Base-by-base conservation (phyloP, 2,888 invertebrate genomes). In the Drosophila gaucha region DNA sequence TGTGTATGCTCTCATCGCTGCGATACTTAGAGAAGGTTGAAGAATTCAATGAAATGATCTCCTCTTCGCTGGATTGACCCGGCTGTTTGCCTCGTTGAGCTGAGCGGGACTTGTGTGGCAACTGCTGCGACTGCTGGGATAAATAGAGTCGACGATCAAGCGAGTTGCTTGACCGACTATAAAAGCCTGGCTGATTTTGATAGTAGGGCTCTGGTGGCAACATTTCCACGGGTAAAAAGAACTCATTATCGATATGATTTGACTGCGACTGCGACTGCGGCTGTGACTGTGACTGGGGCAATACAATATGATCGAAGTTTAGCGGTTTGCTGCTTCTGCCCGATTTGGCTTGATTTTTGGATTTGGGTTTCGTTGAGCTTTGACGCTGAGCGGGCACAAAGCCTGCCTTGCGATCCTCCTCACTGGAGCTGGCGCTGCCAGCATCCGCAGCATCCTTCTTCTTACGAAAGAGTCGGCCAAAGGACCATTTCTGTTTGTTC, bases 381-480 rank as follows among this genome's bases (percentile, higher is more conserved):
- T 82, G 86, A 2, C 82, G 71, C 50, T 86, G 89, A 12, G 85
- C 66, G 20, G 90, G 88, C 47, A 88, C 64, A 72, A 92, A 92
- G 1, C 92, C 92, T 1, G 92, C 92, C 57, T 92, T 92, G 31
- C 90, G 90, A 82, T 92, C 92, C 60, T 92, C 92, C 46, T 92
- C 92, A 10, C 92, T 91, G 20, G 92, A 92, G 0, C 91, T 91
- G 51, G 88, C 90, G 6, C 89, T 78, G 50, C 62, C 39, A 12
- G 58, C 75, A n/a, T 88, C 89, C 41, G 49, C 35, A 2, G 33
- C 49, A 12, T 93, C 93, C 91, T 96, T 96, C 91, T 95, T 95
- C 89, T 95, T 93, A 69, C 95, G 93, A 89, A 97, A 95, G 3
- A 97, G 93, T 80, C 95, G 95, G 6, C 96, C 96, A 39, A 97